These are phyloP conservation scores for Yponomeuta plumbellus DNA, from an alignment of 2,888 invertebrate species.

Conservation along the genomic window DNA sequence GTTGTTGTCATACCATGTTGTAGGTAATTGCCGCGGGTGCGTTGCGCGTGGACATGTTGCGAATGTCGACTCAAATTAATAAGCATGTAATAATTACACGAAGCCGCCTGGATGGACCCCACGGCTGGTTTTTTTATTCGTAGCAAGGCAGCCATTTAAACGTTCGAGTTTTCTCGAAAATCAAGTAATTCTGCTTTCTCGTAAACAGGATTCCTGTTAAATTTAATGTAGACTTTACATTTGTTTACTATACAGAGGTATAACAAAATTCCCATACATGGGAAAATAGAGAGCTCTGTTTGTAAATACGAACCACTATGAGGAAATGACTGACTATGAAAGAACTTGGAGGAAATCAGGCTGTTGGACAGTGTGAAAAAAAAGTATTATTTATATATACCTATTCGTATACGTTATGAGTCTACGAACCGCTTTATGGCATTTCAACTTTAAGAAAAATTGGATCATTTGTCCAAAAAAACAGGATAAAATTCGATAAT, in stretches of 20 bases:
- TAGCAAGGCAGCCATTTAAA: not conserved
- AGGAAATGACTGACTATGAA: too few relatives aligned
- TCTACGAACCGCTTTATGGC: too few relatives aligned
- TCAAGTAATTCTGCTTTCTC: not conserved
- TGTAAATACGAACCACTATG: too few relatives aligned
- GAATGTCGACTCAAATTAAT: constrained; percentile 3
- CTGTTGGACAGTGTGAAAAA: too few relatives aligned
- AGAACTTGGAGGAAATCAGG: too few relatives aligned
- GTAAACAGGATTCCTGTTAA: not conserved
- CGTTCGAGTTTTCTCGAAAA: not conserved
- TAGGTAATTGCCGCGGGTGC: constrained; percentile 1
- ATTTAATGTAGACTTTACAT: not conserved
- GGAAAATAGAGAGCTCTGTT: too few relatives aligned
- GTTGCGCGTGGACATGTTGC: not conserved
- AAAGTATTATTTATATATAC: too few relatives aligned
- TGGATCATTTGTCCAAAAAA: too few relatives aligned
- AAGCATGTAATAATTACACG: constrained; percentile 8
- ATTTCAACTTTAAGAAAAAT: too few relatives aligned
- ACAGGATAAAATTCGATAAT: too few relatives aligned
- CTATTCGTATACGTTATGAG: too few relatives aligned
- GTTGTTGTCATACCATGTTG: constrained; percentile 29
- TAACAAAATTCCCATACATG: too few relatives aligned
- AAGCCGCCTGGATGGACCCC: not conserved
- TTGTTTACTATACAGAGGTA: not conserved
- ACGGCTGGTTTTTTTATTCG: not conserved